Conservation (phyloP, 2,888 invertebrate genomes). For the Hecatera dysodea region DNA sequence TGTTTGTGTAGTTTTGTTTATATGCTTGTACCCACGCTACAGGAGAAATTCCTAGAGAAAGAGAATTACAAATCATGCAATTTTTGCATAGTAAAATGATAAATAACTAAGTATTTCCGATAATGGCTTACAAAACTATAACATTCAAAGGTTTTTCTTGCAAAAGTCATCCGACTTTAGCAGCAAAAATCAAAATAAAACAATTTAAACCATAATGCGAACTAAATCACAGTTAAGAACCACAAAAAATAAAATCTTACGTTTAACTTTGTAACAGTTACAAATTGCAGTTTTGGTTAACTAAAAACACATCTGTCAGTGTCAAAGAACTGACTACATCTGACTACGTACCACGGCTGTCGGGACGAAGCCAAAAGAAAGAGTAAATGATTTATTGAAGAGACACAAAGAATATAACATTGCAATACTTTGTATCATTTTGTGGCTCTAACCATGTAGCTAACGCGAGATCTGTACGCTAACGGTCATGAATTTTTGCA, state of each 20-base stretch:
- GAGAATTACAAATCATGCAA: not conserved
- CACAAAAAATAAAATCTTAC: conserved; percentile 38
- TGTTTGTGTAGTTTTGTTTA: no score
- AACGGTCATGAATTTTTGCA: not conserved
- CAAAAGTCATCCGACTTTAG: not conserved
- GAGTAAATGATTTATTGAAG: conserved; percentile 36
- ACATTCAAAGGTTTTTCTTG: not conserved
- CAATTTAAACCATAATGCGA: conserved; percentile 30
- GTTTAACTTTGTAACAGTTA: conserved; percentile 52
- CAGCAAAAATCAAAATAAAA: conserved; percentile 29
- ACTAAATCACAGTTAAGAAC: conserved; percentile 35
- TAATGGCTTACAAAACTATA: not conserved
- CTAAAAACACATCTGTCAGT: conserved; percentile 52
- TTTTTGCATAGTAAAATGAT: not conserved
- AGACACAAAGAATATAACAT: conserved; percentile 9
- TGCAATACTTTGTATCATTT: conserved; percentile 22
- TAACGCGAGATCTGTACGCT: not conserved
- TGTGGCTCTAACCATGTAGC: not conserved
- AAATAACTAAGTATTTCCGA: not conserved
- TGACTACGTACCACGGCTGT: conserved; percentile 40
- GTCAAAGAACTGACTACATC: conserved; percentile 43
- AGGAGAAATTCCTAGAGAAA: no score
- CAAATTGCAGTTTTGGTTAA: conserved; percentile 52
- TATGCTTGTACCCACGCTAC: no score
- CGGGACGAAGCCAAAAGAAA: conserved; percentile 38